A percentile compares a stretch with the other conserved stretches of the same genome.
phyloP scores from a whole-genome alignment of 2,113 vertebrate species.

The Myrmecobius fasciatus region DNA sequence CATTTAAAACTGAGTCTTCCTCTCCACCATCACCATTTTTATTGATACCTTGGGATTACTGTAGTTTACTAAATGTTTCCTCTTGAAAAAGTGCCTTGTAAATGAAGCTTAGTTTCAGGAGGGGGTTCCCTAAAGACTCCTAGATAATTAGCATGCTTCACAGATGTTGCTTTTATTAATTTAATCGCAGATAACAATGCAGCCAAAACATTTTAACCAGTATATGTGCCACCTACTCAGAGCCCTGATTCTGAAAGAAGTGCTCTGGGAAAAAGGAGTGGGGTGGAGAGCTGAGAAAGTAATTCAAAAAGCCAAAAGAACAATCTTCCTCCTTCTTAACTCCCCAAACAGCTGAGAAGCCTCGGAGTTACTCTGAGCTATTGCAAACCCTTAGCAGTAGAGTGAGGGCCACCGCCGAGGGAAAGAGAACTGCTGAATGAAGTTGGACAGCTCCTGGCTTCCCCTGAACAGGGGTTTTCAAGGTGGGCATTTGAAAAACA shows the following conservation, averaged over 20 bases:
- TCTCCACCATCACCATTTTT: constrained; percentile 33
- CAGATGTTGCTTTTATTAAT: background rate
- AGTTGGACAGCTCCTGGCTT: constrained; percentile 76
- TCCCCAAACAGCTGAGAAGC: constrained; percentile 34
- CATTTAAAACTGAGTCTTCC: constrained; percentile 57
- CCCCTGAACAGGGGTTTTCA: background rate
- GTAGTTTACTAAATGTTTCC: constrained; percentile 38
- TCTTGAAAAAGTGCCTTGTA: background rate
- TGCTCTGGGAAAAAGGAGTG: background rate
- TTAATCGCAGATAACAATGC: background rate
- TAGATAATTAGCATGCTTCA: constrained; percentile 47
- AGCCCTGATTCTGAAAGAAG: constrained; percentile 30
- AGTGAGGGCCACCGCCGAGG: background rate
- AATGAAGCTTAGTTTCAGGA: constrained; percentile 59
- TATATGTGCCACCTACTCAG: background rate
- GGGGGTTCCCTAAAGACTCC: constrained; percentile 39
- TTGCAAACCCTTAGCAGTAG: background rate
- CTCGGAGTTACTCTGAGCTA: background rate
- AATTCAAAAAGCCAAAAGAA: constrained; percentile 39
- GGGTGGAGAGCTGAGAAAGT: constrained; percentile 16
- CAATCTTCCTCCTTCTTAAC: background rate
- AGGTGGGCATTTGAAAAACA: constrained; percentile 43
- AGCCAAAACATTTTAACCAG: constrained; percentile 27
- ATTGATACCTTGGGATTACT: constrained; percentile 38
- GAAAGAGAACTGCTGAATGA: constrained; percentile 64